Evolutionary conservation across 2,888 invertebrate species (phyloP).

Genomic region (Deilephila porcellus): DNA sequence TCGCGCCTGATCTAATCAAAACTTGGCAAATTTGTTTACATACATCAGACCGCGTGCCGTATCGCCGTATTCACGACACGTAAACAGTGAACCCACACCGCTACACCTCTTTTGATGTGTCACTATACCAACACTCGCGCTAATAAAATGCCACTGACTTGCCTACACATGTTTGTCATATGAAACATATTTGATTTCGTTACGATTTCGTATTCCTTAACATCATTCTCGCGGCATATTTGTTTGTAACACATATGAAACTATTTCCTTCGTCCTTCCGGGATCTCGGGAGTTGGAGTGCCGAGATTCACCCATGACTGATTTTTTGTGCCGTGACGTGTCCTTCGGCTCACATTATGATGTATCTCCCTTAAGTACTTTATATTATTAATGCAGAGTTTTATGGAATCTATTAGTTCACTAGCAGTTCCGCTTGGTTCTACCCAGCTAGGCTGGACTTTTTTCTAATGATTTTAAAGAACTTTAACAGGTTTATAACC

Average conservation of each 20-base stretch:
- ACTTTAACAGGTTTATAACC: too few species aligned
- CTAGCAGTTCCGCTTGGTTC: too few species aligned
- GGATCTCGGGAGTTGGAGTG: constrained; percentile 41
- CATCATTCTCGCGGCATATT: constrained; percentile 60
- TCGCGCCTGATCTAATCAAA: constrained; percentile 76
- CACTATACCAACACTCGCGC: constrained; percentile 56
- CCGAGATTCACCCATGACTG: constrained; percentile 44
- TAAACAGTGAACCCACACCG: constrained; percentile 66
- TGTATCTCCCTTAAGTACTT: not conserved
- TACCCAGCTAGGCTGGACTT: too few species aligned
- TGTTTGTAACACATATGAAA: constrained; percentile 61
- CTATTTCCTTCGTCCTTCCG: constrained; percentile 54
- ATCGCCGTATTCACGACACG: constrained; percentile 75
- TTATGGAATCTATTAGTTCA: not conserved
- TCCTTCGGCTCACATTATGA: constrained; percentile 37
- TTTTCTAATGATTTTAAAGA: too few species aligned
- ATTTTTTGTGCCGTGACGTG: constrained; percentile 41
- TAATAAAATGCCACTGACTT: constrained; percentile 72
- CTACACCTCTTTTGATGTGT: constrained; percentile 77
- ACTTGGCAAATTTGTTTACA: constrained; percentile 81
- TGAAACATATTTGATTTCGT: constrained; percentile 71
- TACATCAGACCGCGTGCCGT: constrained; percentile 62
- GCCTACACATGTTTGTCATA: constrained; percentile 67
- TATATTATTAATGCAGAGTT: not conserved
- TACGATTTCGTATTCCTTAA: constrained; percentile 62